phyloP scores from a whole-genome alignment of 1,140 invertebrate genomes.

The Venturia canescens region DNA sequence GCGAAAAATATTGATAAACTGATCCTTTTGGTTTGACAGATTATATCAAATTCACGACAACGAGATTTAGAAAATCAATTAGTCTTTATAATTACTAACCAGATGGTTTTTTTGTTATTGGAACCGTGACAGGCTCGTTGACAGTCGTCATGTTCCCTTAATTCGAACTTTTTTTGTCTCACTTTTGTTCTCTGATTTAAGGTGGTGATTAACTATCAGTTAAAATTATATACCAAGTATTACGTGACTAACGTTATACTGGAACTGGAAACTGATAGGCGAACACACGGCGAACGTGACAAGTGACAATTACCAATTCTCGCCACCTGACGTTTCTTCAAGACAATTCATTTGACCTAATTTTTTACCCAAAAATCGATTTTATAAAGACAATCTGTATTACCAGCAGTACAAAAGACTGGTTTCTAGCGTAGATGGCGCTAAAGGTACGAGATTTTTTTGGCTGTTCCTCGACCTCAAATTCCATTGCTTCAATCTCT shows the following conservation, averaged over 20 bases:
- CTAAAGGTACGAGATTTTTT: neutral
- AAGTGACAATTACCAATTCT: neutral
- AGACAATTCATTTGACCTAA: neutral
- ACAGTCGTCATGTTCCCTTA: slow-evolving; percentile 60
- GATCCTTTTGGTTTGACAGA: neutral
- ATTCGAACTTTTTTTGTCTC: neutral
- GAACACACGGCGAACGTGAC: too few relatives aligned
- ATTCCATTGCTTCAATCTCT: slow-evolving; percentile 12
- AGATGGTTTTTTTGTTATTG: slow-evolving; percentile 74
- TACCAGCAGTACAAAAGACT: neutral
- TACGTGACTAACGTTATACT: slow-evolving; percentile 37
- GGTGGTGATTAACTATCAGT: neutral
- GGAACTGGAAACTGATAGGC: slow-evolving; percentile 15
- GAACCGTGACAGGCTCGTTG: slow-evolving; percentile 62
- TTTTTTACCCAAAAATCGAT: neutral
- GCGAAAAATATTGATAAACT: neutral
- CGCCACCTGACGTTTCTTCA: neutral
- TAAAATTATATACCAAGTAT: slow-evolving; percentile 14
- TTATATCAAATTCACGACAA: neutral
- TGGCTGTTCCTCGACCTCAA: slow-evolving; percentile 25
- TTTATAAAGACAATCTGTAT: neutral
- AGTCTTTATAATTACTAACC: slow-evolving; percentile 61
- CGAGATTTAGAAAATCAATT: neutral
- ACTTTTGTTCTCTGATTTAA: neutral
- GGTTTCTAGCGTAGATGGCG: slow-evolving; percentile 8